Evolutionary conservation across 1,140 invertebrate species (phyloP).

Genomic region (Heliothis subflexa): DNA sequence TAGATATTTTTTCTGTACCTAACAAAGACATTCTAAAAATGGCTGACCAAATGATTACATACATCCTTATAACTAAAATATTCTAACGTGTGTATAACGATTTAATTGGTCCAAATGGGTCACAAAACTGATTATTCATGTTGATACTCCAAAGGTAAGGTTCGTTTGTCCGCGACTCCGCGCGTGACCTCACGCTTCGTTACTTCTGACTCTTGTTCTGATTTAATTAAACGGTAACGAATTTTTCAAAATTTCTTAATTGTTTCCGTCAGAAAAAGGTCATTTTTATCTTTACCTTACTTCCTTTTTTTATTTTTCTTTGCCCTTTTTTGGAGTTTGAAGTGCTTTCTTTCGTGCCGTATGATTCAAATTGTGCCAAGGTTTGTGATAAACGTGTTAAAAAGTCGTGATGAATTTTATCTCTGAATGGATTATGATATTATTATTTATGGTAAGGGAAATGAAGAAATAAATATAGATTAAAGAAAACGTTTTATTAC

Average conservation of each 20-base stretch:
- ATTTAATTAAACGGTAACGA: constrained; percentile 73
- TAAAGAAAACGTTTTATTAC: constrained; percentile 11
- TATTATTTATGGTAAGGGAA: constrained; percentile 6
- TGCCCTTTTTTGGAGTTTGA: neutral
- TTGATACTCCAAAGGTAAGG: constrained; percentile 11
- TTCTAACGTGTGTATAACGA: neutral
- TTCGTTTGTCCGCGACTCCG: constrained; percentile 46
- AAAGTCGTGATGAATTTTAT: neutral
- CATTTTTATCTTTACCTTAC: constrained; percentile 29
- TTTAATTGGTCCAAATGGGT: neutral
- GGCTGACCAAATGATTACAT: too few species aligned
- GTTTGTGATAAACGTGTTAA: neutral
- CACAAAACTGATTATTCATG: constrained; percentile 21
- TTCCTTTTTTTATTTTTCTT: neutral
- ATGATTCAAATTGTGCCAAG: neutral
- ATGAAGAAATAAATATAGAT: constrained; percentile 1
- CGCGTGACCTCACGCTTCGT: constrained; percentile 68
- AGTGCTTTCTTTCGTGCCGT: constrained; percentile 8
- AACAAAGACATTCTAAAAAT: too few species aligned
- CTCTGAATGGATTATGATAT: neutral
- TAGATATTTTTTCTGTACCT: too few species aligned
- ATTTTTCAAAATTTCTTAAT: constrained; percentile 68
- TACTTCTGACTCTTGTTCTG: constrained; percentile 63
- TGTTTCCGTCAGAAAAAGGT: constrained; percentile 69
- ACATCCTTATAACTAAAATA: neutral